phyloP scores from a whole-genome alignment of 1,140 invertebrate genomes.

The Rhyacophila brunnea region DNA sequence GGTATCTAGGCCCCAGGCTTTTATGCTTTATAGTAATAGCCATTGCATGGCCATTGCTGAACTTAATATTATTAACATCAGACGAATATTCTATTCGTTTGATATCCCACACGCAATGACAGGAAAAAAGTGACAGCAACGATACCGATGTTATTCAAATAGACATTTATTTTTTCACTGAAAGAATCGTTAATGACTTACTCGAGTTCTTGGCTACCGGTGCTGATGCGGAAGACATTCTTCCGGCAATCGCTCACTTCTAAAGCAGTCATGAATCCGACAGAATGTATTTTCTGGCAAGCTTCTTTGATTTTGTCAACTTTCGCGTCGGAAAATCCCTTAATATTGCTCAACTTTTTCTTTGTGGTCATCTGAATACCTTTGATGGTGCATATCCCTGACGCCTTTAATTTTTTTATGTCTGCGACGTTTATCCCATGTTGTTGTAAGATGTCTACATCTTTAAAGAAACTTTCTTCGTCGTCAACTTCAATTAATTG shows the following conservation, averaged over 20 bases:
- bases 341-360: slow-evolving; percentile 71
- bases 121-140: too few species aligned
- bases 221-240: slow-evolving; percentile 70
- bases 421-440: slow-evolving; percentile 60
- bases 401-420: slow-evolving; percentile 75
- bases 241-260: slow-evolving; percentile 72
- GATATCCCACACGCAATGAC: too few species aligned
- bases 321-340: slow-evolving; percentile 78
- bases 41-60: too few species aligned
- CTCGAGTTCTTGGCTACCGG: slow-evolving; percentile 73
- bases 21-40: too few species aligned
- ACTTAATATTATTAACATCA: too few species aligned
- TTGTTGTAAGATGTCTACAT: slow-evolving; percentile 57
- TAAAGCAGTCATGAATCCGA: slow-evolving; percentile 71
- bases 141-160: too few species aligned
- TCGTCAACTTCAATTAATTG: slow-evolving; percentile 42
- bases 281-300: slow-evolving; percentile 56
- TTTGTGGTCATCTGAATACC: slow-evolving; percentile 79
- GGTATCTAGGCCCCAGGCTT: too few species aligned
- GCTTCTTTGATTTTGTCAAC: slow-evolving; percentile 84
- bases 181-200: slow-evolving; percentile 42
- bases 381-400: slow-evolving; percentile 79
- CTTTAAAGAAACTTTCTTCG: slow-evolving; percentile 56
- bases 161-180: too few species aligned
- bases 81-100: too few species aligned